Base-by-base conservation (phyloP, 2,797 vertebrate species). In the Brotogeris chrysoptera region DNA sequence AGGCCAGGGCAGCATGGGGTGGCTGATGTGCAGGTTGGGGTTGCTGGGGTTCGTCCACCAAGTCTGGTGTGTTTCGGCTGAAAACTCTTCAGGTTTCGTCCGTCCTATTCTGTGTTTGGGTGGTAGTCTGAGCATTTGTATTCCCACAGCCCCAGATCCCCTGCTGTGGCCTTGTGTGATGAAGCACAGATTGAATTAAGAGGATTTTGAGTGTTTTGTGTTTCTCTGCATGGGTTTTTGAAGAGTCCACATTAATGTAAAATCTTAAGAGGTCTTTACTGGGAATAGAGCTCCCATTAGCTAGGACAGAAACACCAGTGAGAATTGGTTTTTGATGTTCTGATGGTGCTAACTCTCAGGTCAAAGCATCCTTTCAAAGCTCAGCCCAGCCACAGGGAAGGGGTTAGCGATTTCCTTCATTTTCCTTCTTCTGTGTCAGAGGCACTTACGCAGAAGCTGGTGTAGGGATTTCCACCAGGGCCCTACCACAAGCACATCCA, bases 151-250 rank as follows among this genome's bases (percentile, higher is more conserved):
- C 55, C 84, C 66, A 95, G 70, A 86, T 88, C 80, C 80, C 95
- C 92, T 52, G 86, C 93, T 93, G 90, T 0, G 66, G 82, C 66
- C 84, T 80, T 80, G 73, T 86, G 88, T 0, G 47, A 81, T 92
- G 87, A 73, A 88, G 85, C 53, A n/a, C 65, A 77, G 90, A 84
- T 84, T 93, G 90, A 93, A 88, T 95, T 96, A 92, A 95, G 93
- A 92, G 92, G 92, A 83, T 93, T 96, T 93, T 81, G 74, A 59
- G 65, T 95, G 81, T 80, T 91, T 80, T 81, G 77, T 90, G 47
- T 79, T 92, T 96, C 87, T 84, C 86, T 91, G 57, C 6, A 5
- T 91, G 80, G 30, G 27, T 53, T 92, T 96, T 78, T 93, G 63
- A 92, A 79, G 60, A 89, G 68, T 53, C 64, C 47, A 20, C 4